These are phyloP conservation scores for Caerostris darwini DNA, from an alignment of 1,140 invertebrate species.

Conservation along the genomic window DNA sequence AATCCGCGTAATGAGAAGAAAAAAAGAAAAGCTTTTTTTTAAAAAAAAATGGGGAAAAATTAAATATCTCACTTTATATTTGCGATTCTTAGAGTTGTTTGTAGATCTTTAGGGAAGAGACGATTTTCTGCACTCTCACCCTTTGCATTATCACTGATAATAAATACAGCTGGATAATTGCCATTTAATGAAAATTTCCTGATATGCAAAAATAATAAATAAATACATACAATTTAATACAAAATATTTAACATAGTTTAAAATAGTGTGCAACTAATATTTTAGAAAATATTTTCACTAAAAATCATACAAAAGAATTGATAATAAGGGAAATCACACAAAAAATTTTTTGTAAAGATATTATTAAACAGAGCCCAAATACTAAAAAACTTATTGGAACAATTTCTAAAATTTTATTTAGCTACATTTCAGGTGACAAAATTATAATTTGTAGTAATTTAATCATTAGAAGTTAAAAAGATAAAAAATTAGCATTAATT, in stretches of 20 bases:
- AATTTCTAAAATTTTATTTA: too few species aligned
- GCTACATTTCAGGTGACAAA: too few species aligned
- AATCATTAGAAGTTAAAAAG: background rate
- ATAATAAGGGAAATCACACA: too few species aligned
- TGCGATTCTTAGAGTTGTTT: conserved; percentile 42
- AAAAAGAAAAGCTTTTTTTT: too few species aligned
- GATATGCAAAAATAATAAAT: background rate
- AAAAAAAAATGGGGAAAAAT: background rate
- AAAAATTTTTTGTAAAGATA: too few species aligned
- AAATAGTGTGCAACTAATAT: too few species aligned
- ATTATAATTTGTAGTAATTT: background rate
- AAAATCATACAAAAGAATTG: too few species aligned
- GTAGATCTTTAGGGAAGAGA: conserved; percentile 55
- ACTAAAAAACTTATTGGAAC: too few species aligned
- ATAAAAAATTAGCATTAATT: background rate
- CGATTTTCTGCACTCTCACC: conserved; percentile 47
- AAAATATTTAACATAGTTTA: background rate
- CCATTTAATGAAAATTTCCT: conserved; percentile 46
- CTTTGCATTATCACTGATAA: conserved; percentile 62
- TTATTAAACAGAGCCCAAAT: too few species aligned
- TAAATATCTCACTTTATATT: conserved; percentile 36
- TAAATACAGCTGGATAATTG: conserved; percentile 52
- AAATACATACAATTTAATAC: background rate
- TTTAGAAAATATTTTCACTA: too few species aligned
- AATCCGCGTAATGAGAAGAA: too few species aligned